Conservation (phyloP, 1,140 invertebrate species). For the Drosophila cardini region DNA sequence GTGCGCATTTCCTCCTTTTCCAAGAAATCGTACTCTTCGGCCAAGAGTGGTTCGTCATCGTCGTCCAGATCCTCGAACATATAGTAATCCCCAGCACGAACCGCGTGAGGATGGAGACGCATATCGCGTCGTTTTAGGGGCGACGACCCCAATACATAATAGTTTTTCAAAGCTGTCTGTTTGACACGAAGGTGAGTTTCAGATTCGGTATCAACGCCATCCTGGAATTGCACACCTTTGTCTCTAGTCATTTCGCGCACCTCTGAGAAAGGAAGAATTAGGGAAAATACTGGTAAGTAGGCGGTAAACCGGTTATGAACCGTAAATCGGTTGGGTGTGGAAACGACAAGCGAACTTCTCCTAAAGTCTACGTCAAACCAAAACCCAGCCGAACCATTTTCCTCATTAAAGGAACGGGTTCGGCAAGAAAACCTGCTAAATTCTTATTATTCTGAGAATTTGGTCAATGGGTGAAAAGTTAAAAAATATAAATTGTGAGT, state of each 20-base stretch:
- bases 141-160: conserved; percentile 8
- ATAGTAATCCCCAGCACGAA: conserved; percentile 67
- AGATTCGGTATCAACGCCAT: neutral
- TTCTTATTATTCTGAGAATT: no score
- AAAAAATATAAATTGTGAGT: no score
- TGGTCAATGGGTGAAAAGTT: no score
- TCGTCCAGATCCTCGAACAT: conserved; percentile 66
- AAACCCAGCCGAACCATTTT: no score
- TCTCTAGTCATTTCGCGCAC: neutral
- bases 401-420: no score
- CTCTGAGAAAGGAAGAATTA: neutral
- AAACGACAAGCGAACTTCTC: no score
- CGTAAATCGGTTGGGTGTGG: no score
- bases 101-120: conserved; percentile 59
- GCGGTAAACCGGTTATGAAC: no score
- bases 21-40: conserved; percentile 67
- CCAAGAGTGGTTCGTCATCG: conserved; percentile 49
- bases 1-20: conserved; percentile 55
- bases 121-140: conserved; percentile 51
- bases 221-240: neutral
- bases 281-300: no score
- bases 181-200: neutral
- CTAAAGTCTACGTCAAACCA: no score
- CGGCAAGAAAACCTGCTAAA: no score
- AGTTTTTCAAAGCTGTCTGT: neutral